Evolutionary conservation across 2,888 invertebrate species (phyloP), one percentile per base, ranked within the genome.

Genomic region (Callosobruchus maculatus): DNA sequence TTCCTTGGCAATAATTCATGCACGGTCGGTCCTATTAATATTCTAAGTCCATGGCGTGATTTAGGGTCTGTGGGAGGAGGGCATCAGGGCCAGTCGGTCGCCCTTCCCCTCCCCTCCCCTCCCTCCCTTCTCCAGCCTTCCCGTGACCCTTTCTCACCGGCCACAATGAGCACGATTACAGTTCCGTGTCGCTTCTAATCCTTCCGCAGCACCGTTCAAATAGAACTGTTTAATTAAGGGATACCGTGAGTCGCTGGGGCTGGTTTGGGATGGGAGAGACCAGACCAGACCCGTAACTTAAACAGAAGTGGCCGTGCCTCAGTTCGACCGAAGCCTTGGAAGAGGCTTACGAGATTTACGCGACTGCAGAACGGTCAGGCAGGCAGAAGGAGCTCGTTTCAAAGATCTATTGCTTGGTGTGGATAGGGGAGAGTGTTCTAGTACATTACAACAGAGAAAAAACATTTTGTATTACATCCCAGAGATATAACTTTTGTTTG

Each of bases 111-210:
- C n/a, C n/a, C n/a, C n/a, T n/a, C n/a, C n/a, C n/a, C n/a, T n/a
- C n/a, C n/a, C n/a, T n/a, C n/a, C n/a, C n/a, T n/a, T n/a, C n/a
- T n/a, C 68, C n/a, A 13, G 3, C 68, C 20, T 20, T 20, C 68
- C 20, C n/a, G 68, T 21, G 68, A 68, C 21, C 68, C 30, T 30
- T 68, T 21, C 68, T 21, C 20, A 68, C 68, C 68, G 83, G 83
- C 86, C 87, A 87, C 87, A 87, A 87, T 87, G 87, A 87, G 87
- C 87, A 83, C 86, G 86, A 87, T 87, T 87, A 87, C 87, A 87
- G 84, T 87, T 87, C 86, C 85, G 83, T 86, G 87, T 87, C 87
- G 87, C 87, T 87, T 87, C 87, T 87, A 87, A 87, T 87, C 87
- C 87, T 86, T 86, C 85, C 30, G 30, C 30, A 30, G 30, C 30